A percentile compares a stretch with the other conserved stretches of the same genome.
phyloP scores from a whole-genome alignment of 2,888 invertebrate genomes.

The Glaucopsyche alexis region DNA sequence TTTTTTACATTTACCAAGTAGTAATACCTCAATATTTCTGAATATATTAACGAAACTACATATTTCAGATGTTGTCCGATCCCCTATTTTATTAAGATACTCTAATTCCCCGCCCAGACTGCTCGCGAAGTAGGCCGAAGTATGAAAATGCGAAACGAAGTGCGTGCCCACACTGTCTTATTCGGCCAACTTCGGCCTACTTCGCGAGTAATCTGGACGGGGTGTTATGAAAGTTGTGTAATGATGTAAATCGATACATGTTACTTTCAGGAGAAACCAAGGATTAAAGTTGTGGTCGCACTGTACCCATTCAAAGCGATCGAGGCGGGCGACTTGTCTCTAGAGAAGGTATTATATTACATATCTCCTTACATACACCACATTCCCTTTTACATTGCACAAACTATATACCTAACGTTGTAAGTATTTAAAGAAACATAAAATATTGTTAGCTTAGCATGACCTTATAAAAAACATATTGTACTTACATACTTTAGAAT shows the following conservation, averaged over 20 bases:
- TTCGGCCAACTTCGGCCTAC: no score
- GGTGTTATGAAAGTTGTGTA: constrained; percentile 5
- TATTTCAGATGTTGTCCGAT: no score
- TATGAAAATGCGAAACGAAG: no score
- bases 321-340: constrained; percentile 91
- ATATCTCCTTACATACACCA: not conserved
- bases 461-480: not conserved
- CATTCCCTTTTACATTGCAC: constrained; percentile 14
- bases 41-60: no score
- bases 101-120: no score
- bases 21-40: no score
- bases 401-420: not conserved
- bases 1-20: no score
- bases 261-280: constrained; percentile 83
- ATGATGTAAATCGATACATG: not conserved
- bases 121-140: no score
- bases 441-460: not conserved
- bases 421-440: not conserved
- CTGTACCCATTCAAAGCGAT: constrained; percentile 95
- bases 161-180: no score
- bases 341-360: constrained; percentile 85
- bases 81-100: no score
- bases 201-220: no score
- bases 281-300: constrained; percentile 91
- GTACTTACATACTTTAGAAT: not conserved